These are phyloP conservation scores for Athalia rosae DNA, from an alignment of 2,888 invertebrate genomes.

Conservation along the genomic window DNA sequence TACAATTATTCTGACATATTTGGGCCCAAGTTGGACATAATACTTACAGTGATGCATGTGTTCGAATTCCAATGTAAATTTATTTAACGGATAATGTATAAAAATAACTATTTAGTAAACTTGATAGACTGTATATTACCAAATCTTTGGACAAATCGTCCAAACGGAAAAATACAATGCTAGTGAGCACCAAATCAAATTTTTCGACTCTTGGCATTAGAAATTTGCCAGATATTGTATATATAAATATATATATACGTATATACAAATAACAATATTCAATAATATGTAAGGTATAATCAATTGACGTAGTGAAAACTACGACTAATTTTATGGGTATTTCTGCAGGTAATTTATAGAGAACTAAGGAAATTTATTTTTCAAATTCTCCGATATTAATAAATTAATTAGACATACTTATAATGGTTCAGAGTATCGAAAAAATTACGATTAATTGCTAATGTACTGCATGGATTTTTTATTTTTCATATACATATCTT, in stretches of 20 bases:
- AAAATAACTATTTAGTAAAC: not conserved
- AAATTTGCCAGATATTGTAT: conserved; percentile 40
- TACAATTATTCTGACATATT: too few relatives aligned
- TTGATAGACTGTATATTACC: conserved; percentile 43
- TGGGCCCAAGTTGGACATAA: too few relatives aligned
- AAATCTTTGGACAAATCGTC: conserved; percentile 49
- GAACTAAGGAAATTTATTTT: too few relatives aligned
- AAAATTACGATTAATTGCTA: too few relatives aligned
- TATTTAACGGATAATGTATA: conserved; percentile 35
- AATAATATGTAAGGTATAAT: not conserved
- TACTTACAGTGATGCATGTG: not conserved
- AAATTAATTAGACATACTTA: too few relatives aligned
- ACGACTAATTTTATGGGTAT: not conserved
- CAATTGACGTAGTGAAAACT: not conserved
- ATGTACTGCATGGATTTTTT: too few relatives aligned
- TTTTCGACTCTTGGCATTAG: conserved; percentile 46
- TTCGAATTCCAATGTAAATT: conserved; percentile 33
- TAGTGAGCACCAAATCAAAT: conserved; percentile 65
- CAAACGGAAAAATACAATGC: conserved; percentile 59
- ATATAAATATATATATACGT: conserved; percentile 14
- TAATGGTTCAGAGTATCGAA: too few relatives aligned
- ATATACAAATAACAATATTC: not conserved
- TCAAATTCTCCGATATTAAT: too few relatives aligned
- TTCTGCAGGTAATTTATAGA: too few relatives aligned
- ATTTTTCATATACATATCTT: too few relatives aligned